These are phyloP conservation scores for Gnathonemus echidnorhynchus DNA, from an alignment of 2,113 vertebrate genomes.

Conservation along the genomic window DNA sequence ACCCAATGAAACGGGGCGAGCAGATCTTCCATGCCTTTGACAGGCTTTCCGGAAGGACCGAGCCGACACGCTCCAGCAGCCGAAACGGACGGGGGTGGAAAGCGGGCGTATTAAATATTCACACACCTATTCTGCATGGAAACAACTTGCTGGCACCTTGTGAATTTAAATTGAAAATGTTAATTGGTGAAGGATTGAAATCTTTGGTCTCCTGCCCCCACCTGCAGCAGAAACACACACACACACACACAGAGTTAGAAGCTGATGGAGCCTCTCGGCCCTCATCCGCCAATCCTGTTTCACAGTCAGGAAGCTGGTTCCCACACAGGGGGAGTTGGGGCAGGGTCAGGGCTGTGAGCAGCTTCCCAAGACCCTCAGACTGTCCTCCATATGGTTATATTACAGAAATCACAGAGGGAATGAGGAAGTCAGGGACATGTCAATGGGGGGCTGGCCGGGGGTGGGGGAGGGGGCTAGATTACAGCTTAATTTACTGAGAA, in stretches of 20 bases:
- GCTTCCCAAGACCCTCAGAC: background rate
- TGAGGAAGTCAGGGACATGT: background rate
- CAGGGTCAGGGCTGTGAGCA: background rate
- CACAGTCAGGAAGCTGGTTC: background rate
- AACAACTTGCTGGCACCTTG: slow-evolving; percentile 22
- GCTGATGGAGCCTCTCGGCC: background rate
- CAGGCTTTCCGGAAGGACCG: background rate
- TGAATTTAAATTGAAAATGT: slow-evolving; percentile 33
- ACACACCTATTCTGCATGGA: slow-evolving; percentile 27
- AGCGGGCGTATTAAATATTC: slow-evolving; percentile 36
- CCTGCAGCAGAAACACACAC: background rate
- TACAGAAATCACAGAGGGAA: background rate
- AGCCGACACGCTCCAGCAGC: background rate
- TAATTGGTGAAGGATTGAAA: slow-evolving; percentile 18
- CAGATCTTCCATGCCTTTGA: background rate
- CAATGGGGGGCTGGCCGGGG: background rate
- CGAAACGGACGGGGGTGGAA: background rate
- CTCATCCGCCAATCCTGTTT: background rate
- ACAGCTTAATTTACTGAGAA: background rate
- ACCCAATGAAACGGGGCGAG: background rate
- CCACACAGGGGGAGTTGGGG: background rate
- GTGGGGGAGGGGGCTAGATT: background rate
- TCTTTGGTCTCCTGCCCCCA: background rate
- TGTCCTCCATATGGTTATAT: background rate
- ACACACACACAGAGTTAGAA: too few relatives aligned